Evolutionary conservation across 23 tunicate species (phyloP).

Genomic region (Ciona savignyi): DNA sequence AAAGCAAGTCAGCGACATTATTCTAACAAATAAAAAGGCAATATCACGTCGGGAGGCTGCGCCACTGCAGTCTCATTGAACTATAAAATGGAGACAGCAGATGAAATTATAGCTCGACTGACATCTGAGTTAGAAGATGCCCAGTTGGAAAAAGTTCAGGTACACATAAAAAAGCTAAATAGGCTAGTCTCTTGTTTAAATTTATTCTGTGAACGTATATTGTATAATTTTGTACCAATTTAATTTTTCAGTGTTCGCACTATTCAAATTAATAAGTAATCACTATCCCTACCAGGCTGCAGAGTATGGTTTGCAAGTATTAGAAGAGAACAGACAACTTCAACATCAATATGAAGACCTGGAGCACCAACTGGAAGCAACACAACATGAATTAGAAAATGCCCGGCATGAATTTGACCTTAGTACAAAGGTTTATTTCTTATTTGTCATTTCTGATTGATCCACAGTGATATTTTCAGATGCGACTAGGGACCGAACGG

Average conservation of each 20-base stretch:
- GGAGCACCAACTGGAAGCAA: conserved; percentile 40
- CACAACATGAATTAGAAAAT: conserved; percentile 71
- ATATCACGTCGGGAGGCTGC: too few species aligned
- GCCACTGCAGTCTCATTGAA: too few species aligned
- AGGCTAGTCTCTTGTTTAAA: too few species aligned
- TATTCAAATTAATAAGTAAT: too few species aligned
- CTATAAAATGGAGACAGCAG: conserved; percentile 29
- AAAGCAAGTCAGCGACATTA: too few species aligned
- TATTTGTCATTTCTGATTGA: too few species aligned
- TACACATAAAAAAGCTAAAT: too few species aligned
- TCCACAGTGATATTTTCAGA: too few species aligned
- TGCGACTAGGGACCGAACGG: too few species aligned
- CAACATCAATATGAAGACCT: conserved; percentile 52
- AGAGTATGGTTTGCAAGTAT: conserved; percentile 81
- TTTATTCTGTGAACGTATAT: too few species aligned
- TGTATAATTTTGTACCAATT: not conserved
- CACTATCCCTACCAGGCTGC: conserved; percentile 71
- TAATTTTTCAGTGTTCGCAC: not conserved
- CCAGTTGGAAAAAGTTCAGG: conserved; percentile 65
- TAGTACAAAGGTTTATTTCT: conserved; percentile 56
- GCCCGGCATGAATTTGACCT: conserved; percentile 76
- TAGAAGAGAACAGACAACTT: conserved; percentile 67
- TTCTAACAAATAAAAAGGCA: too few species aligned
- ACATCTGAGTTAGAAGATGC: conserved; percentile 68
- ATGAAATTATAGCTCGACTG: conserved; percentile 37